Evolutionary conservation across 2,113 vertebrate genomes (phyloP), one percentile per base, ranked within the genome.

Genomic region (Spea multiplicata): DNA sequence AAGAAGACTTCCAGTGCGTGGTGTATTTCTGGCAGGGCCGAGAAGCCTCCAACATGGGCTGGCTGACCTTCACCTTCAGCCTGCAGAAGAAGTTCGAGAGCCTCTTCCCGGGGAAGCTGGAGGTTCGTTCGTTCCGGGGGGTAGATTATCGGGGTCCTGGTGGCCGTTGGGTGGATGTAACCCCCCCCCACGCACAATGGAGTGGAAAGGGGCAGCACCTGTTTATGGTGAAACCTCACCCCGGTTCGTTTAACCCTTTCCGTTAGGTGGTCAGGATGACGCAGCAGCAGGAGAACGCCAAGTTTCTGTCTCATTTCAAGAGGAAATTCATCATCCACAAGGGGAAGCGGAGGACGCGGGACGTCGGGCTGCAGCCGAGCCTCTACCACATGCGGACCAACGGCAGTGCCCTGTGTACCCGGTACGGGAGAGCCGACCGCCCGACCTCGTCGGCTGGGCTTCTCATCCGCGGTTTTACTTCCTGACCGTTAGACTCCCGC

Each of bases 21-120:
- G 97, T 99, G 64, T 99, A 99, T 87, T 99, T 99, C 92, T 99
- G 97, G 97, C 97, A 99, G 88, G 97, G 97, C 87, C 88, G 96
- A 0, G 95, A 99, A 82, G 97, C 97, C 80, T 98, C 97, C 88
- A 99, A 95, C 87, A 99, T 99, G 97, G 97, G 97, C 85, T 99
- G 97, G 97, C 93, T 99, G 81, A 98, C 97, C 57, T 99, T 99
- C 88, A 99, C 97, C 81, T 99, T 99, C 91, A 98, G 96, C 75
- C 91, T 99, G 70, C 97, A 99, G 89, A 99, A 97, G 92, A 99
- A 99, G 87, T 99, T 99, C 0, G 97, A 99, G 89, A 97, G 93
- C 78, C 95, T 99, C 12, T 99, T 99, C 83, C 96, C 96, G 0
- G 97, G 97, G 72, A 99, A 98, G 81, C 91, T 99, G 65, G 96